These are phyloP conservation scores for Leptosomus discolor DNA, from an alignment of 2,113 vertebrate species.

Conservation along the genomic window DNA sequence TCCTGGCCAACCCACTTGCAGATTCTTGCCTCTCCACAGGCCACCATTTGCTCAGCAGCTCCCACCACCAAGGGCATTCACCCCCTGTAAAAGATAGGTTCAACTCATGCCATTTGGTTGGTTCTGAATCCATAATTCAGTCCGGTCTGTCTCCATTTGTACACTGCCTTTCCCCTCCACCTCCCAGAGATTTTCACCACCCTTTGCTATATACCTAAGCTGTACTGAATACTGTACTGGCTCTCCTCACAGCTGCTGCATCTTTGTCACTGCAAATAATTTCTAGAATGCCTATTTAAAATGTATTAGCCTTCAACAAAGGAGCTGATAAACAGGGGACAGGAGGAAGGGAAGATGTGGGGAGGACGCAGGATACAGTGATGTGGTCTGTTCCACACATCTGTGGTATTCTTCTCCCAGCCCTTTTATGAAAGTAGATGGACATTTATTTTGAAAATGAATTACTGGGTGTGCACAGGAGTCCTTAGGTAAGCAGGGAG, in stretches of 20 bases:
- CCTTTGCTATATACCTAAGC: neutral
- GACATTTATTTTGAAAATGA: conserved; percentile 61
- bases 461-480: neutral
- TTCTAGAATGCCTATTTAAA: conserved; percentile 53
- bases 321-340: neutral
- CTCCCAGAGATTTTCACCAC: neutral
- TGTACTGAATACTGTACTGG: neutral
- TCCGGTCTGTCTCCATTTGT: neutral
- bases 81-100: neutral
- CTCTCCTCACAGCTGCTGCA: conserved; percentile 24
- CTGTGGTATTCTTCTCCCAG: neutral
- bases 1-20: neutral
- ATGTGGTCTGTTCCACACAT: neutral
- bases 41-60: neutral
- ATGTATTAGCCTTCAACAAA: conserved; percentile 29
- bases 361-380: neutral
- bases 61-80: neutral
- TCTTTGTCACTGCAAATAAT: neutral
- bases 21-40: neutral
- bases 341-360: neutral
- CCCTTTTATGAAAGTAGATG: conserved; percentile 21
- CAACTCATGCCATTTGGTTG: rapidly evolving
- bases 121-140: neutral
- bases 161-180: neutral
- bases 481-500: neutral